Evolutionary conservation across 1,140 invertebrate species (phyloP), one percentile per base, ranked within the genome.

Genomic region (Zelostemma sp.): DNA sequence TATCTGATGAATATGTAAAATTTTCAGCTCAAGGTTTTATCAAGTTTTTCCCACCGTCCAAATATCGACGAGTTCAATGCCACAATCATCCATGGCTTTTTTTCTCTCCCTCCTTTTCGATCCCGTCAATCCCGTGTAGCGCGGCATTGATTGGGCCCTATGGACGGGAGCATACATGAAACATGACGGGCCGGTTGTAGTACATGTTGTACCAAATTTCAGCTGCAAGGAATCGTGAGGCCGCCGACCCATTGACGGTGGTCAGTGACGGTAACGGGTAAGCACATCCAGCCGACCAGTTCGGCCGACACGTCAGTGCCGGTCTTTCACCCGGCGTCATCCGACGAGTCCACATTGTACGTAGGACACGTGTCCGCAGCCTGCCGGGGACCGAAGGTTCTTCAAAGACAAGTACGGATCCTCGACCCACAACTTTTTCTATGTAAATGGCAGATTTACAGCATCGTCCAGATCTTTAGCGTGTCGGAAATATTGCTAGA

Each of bases 231-330:
- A 74, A 68, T 65, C 64, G 43, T 28, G 60, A 71, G 80, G 80
- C 84, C 79, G 74, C 43, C 77, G 81, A 83, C 80, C 80, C 77
- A 69, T 85, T 84, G 83, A 73, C 73, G 75, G 76, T 85, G 84
- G 83, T 84, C 81, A 84, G 80, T 84, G 78, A 84, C 72, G 78
- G 77, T 83, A 83, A 83, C 80, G 82, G 80, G 76, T 79, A 71
- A 59, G 61, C 60, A 28, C 25, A 68, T 67, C 51, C 65, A 59
- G 68, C 49, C 73, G 70, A 73, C 68, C 68, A 68, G 71, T 43
- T 43, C 14, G 41, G 14, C 35, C 35, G 5, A 15, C 14, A 43
- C 14, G 70, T 72, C 69, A 76, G 50, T 71, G 54, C 55, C 75
- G 76, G 74, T 80, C 74, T 72, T 80, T 80, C 72, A 80, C 78